Conservation (phyloP, 2,888 invertebrate genomes). For the Isotomurus palustris region DNA sequence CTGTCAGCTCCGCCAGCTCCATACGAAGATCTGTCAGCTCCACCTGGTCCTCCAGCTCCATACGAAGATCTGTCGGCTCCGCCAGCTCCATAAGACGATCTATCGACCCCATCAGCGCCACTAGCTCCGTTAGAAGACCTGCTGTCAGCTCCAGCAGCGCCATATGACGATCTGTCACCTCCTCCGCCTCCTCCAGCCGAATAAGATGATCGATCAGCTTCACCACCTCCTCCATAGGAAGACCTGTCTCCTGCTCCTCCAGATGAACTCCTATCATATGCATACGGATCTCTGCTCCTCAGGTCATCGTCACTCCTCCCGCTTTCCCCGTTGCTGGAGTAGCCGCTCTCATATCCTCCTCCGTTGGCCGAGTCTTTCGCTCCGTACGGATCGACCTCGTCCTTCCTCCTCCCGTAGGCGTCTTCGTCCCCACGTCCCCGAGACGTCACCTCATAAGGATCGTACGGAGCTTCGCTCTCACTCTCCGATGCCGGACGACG, state of each 20-base stretch:
- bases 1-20: conserved; percentile 4
- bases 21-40: conserved; percentile 9
- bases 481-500: conserved; percentile 9
- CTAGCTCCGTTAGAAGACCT: too few relatives aligned
- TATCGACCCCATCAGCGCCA: too few relatives aligned
- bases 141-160: not conserved
- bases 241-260: not conserved
- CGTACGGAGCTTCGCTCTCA: conserved; percentile 5
- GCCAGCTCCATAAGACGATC: not conserved
- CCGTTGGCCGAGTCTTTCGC: not conserved
- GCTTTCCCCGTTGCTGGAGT: not conserved
- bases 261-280: too few relatives aligned
- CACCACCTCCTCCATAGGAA: not conserved
- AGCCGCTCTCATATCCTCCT: not conserved
- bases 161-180: not conserved
- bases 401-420: not conserved
- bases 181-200: conserved; percentile 5
- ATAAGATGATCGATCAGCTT: not conserved
- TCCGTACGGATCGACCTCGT: not conserved
- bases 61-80: not conserved
- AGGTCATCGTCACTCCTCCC: not conserved
- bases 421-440: conserved; percentile 1
- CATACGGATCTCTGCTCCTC: not conserved
- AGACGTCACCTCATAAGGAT: conserved; percentile 9
- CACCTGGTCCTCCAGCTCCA: too few relatives aligned